Percentiles rank a stretch among this genome's conserved stretches.
Conservation (phyloP, 2,888 invertebrate species). For the Epsilonema sp. region DNA sequence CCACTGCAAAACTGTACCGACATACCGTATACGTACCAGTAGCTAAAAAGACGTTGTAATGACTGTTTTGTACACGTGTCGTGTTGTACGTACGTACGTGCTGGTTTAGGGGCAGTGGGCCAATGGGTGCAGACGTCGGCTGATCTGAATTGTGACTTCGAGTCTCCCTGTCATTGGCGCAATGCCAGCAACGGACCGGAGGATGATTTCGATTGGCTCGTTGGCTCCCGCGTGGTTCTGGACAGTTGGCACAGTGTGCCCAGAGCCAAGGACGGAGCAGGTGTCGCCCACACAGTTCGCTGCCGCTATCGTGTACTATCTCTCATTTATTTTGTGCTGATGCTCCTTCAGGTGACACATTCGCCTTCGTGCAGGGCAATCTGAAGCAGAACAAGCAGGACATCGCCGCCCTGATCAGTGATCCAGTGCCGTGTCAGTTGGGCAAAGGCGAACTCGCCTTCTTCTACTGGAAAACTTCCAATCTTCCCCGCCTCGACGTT, state of each 20-base stretch:
- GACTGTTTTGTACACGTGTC: too few species aligned
- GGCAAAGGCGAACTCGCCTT: conserved; percentile 18
- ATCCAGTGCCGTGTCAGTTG: conserved; percentile 17
- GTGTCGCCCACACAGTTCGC: conserved; percentile 1
- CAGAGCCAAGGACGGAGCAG: conserved; percentile 6
- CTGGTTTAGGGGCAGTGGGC: too few species aligned
- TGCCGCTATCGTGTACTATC: too few species aligned
- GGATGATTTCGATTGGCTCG: conserved; percentile 6
- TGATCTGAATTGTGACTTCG: conserved; percentile 22
- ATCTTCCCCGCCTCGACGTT: conserved; percentile 15
- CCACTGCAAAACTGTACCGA: too few species aligned
- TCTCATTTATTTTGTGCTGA: too few species aligned
- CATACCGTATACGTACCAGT: too few species aligned
- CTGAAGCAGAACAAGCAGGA: conserved; percentile 11
- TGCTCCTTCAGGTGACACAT: conserved; percentile 16
- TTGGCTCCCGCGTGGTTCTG: conserved; percentile 2
- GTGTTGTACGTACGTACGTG: too few species aligned
- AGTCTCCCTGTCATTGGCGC: conserved; percentile 17
- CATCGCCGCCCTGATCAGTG: conserved; percentile 16
- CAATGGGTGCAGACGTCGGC: conserved; percentile 14
- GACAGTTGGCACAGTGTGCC: conserved; percentile 10
- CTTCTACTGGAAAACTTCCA: conserved; percentile 24
- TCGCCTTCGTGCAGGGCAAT: conserved; percentile 14
- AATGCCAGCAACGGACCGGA: conserved; percentile 15
- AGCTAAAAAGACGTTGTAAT: too few species aligned